A percentile compares a stretch with the other conserved stretches of the same genome.
phyloP scores from a whole-genome alignment of 1,140 invertebrate species.

The Maconellicoccus hirsutus region DNA sequence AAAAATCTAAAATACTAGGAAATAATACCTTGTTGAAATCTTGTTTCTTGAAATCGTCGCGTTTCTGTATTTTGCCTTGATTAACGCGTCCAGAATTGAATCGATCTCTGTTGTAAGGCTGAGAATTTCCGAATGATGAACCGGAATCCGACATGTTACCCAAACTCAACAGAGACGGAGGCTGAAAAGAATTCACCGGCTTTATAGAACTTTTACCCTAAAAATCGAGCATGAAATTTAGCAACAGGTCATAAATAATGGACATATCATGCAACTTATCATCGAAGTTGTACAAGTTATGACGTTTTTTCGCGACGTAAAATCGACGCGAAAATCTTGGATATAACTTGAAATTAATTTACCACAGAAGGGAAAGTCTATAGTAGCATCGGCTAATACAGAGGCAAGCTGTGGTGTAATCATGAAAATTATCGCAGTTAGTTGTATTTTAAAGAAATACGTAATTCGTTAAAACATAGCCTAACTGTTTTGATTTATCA shows the following conservation, averaged over 20 bases:
- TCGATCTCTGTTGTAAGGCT: background rate
- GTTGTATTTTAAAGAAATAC: background rate
- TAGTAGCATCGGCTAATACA: background rate
- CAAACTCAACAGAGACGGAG: background rate
- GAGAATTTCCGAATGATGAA: background rate
- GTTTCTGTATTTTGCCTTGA: conserved; percentile 12
- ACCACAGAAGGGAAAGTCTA: background rate
- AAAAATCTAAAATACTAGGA: background rate
- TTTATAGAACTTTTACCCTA: background rate
- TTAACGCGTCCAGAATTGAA: background rate
- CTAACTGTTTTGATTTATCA: background rate
- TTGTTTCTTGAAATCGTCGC: background rate
- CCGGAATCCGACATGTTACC: background rate
- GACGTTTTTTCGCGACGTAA: no score
- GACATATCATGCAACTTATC: no score
- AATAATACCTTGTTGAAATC: conserved; percentile 14
- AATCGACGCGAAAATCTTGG: background rate
- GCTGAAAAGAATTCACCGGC: background rate
- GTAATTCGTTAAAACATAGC: background rate
- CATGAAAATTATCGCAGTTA: background rate
- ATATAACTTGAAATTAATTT: background rate
- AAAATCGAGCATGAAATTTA: background rate
- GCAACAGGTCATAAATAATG: no score
- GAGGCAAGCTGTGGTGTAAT: background rate
- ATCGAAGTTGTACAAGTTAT: no score